A percentile compares a stretch with the other conserved stretches of the same genome.
Evolutionary conservation across 2,797 vertebrate genomes (phyloP).

Genomic region (Discoglossus pictus): DNA sequence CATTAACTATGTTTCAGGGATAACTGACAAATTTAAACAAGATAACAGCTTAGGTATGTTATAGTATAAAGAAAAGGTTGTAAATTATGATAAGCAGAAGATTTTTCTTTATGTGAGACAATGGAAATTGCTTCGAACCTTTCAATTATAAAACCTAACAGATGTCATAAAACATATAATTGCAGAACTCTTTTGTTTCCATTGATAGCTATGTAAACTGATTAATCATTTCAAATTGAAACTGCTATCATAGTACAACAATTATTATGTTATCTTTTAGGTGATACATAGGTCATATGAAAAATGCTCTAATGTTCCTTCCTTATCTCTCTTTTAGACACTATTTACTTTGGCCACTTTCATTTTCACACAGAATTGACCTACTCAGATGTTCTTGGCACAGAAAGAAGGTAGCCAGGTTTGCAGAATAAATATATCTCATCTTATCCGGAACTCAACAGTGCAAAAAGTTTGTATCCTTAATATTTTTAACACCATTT

Average conservation of each 20-base stretch:
- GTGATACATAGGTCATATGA: constrained; percentile 27
- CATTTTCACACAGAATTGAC: background rate
- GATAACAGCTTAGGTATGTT: too few relatives aligned
- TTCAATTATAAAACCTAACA: too few relatives aligned
- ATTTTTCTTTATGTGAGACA: too few relatives aligned
- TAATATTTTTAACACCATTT: too few relatives aligned
- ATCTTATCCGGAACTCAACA: too few relatives aligned
- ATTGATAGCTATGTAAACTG: background rate
- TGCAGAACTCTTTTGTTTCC: background rate
- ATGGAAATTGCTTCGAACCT: too few relatives aligned
- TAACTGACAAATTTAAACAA: too few relatives aligned
- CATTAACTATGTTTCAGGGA: too few relatives aligned
- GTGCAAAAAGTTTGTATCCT: too few relatives aligned
- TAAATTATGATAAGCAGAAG: too few relatives aligned
- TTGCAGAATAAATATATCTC: background rate
- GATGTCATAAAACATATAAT: constrained; percentile 2
- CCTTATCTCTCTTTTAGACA: background rate
- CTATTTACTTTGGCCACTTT: constrained; percentile 5
- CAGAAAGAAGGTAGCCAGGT: background rate
- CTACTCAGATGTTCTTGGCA: background rate
- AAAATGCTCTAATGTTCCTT: background rate
- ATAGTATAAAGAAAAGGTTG: too few relatives aligned
- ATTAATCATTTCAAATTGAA: background rate
- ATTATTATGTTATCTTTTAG: constrained; percentile 16
- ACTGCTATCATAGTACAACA: constrained; percentile 2